A percentile compares a stretch with the other conserved stretches of the same genome.
phyloP scores from a whole-genome alignment of 2,888 invertebrate species.

The Heterodera filipjevi region DNA sequence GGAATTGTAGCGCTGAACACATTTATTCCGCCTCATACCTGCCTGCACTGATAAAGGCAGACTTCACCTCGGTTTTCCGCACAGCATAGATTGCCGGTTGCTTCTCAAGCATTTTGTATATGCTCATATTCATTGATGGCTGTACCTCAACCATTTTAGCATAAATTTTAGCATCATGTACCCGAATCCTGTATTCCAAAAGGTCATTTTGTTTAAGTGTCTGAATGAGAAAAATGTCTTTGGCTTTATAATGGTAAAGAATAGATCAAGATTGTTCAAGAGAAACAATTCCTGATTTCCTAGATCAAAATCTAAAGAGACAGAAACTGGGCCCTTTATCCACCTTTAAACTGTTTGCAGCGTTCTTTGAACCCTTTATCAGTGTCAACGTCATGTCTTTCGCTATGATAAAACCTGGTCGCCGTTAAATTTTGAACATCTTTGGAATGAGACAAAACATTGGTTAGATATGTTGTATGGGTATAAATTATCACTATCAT shows the following conservation, averaged over 20 bases:
- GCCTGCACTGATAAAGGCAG: constrained; percentile 28
- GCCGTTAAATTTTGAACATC: constrained; percentile 22
- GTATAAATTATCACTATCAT: constrained; percentile 26
- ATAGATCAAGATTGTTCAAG: constrained; percentile 30
- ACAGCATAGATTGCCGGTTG: constrained; percentile 30
- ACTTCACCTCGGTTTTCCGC: constrained; percentile 37
- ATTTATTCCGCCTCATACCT: constrained; percentile 32
- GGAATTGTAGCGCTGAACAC: constrained; percentile 37
- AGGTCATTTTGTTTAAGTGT: constrained; percentile 9
- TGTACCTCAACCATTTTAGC: constrained; percentile 29
- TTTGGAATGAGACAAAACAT: constrained; percentile 19
- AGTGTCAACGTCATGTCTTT: constrained; percentile 15
- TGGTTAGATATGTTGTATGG: constrained; percentile 26
- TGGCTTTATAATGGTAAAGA: constrained; percentile 28
- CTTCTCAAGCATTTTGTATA: constrained; percentile 25
- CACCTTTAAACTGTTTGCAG: neutral
- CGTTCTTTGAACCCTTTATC: constrained; percentile 20
- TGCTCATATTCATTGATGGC: constrained; percentile 30
- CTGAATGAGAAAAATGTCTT: constrained; percentile 31
- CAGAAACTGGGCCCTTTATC: constrained; percentile 18
- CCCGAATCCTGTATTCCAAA: constrained; percentile 7
- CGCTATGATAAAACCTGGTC: constrained; percentile 26
- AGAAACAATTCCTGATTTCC: constrained; percentile 34
- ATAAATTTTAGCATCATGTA: constrained; percentile 31
- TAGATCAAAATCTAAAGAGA: constrained; percentile 34